Percentiles rank a stretch among this genome's conserved stretches.
Conservation (phyloP, 2,888 invertebrate species). For the Neoaliturus tenellus region DNA sequence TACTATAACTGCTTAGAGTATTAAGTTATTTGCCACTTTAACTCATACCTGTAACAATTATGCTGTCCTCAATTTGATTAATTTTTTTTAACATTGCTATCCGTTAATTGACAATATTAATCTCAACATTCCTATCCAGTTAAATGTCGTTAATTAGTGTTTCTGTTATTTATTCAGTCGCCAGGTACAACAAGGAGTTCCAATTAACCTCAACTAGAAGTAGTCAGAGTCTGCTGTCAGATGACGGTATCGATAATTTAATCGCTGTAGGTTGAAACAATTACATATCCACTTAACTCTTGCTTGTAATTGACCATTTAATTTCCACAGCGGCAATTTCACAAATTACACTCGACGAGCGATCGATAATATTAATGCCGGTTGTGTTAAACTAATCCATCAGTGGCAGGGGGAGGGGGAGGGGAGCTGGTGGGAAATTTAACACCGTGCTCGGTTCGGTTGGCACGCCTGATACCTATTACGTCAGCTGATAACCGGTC, state of each 20-base stretch:
- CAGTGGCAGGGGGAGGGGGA: background rate
- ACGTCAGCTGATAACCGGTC: slow-evolving; percentile 10
- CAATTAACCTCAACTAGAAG: background rate
- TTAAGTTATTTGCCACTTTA: too few species aligned
- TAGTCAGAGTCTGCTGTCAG: too few species aligned
- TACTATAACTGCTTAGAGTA: too few species aligned
- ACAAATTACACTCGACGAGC: background rate
- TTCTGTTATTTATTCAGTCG: background rate
- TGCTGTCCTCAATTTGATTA: too few species aligned
- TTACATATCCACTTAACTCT: background rate
- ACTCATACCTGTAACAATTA: too few species aligned
- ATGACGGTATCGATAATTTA: background rate
- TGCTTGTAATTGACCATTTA: background rate
- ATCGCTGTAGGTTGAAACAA: background rate
- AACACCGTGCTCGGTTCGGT: background rate
- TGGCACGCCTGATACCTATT: background rate
- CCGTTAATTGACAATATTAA: too few species aligned
- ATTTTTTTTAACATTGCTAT: too few species aligned
- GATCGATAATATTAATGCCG: background rate
- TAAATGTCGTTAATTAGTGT: too few species aligned
- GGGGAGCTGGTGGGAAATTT: background rate
- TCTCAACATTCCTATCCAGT: too few species aligned
- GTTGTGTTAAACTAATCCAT: background rate
- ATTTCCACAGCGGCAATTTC: background rate
- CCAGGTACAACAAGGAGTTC: background rate